phyloP scores from a whole-genome alignment of 30 jellyfish, hydroid and myxozoan genomes.

The Turritopsis dohrnii region DNA sequence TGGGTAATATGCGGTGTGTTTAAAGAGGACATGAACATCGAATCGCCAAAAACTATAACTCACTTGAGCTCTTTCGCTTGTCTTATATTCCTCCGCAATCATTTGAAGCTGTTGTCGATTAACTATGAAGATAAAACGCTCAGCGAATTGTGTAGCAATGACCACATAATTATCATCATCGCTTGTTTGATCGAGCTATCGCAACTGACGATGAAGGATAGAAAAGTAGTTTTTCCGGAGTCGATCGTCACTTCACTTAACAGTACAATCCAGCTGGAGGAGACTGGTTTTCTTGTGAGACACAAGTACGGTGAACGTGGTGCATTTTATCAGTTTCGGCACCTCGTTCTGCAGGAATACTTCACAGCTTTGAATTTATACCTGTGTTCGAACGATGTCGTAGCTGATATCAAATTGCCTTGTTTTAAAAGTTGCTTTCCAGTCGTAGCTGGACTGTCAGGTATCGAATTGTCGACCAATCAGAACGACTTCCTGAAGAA shows the following conservation, averaged over 20 bases:
- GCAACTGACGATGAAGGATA: background rate
- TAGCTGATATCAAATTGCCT: background rate
- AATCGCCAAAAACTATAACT: constrained; percentile 10
- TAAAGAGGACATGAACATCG: constrained; percentile 1
- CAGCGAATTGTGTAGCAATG: background rate
- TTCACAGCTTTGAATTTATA: background rate
- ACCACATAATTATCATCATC: background rate
- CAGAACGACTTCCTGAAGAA: background rate
- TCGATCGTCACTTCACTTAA: background rate
- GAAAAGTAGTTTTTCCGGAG: background rate
- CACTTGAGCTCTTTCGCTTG: constrained; percentile 6
- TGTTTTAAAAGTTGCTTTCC: constrained; percentile 11
- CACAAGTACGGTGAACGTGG: background rate
- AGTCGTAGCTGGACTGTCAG: background rate
- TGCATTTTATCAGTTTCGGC: background rate
- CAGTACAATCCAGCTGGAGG: background rate
- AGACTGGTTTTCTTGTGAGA: constrained; percentile 1
- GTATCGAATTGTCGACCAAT: background rate
- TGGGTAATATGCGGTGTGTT: constrained; percentile 15
- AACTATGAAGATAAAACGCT: background rate
- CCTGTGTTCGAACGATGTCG: background rate
- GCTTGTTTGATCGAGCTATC: background rate
- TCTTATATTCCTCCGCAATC: constrained; percentile 3
- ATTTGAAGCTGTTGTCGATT: background rate
- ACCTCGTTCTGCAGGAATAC: constrained; percentile 1